Evolutionary conservation across 2,113 vertebrate genomes (phyloP).

Genomic region (pig (Sus scrofa)): DNA sequence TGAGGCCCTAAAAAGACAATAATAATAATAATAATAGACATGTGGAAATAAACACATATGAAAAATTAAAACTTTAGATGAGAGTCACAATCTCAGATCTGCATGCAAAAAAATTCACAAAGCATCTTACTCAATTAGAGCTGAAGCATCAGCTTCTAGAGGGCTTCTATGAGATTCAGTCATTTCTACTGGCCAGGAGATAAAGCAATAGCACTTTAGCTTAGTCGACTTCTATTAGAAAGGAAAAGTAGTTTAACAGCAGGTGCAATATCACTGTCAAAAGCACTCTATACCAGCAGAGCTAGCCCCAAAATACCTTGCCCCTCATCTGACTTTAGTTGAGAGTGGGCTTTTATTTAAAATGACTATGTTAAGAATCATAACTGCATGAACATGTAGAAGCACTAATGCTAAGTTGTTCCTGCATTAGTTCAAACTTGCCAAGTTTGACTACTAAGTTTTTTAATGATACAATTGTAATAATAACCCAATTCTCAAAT

Average conservation of each 20-base stretch:
- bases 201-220: neutral
- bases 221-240: neutral
- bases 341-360: neutral
- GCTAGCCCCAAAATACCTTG: neutral
- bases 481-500: conserved; percentile 35
- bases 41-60: neutral
- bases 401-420: neutral
- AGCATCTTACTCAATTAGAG: neutral
- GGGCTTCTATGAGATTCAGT: neutral
- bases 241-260: neutral
- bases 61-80: neutral
- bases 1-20: no score
- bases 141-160: neutral
- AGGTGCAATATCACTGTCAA: neutral
- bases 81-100: neutral
- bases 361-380: neutral
- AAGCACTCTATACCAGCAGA: neutral
- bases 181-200: neutral
- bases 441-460: neutral
- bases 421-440: neutral
- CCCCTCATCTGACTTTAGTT: neutral
- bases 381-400: neutral
- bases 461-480: neutral
- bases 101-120: conserved; percentile 20
- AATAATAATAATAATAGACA: neutral